A percentile compares a stretch with the other conserved stretches of the same genome.
Conservation (phyloP, 2,113 vertebrate genomes). For the Glaucomys volans region DNA sequence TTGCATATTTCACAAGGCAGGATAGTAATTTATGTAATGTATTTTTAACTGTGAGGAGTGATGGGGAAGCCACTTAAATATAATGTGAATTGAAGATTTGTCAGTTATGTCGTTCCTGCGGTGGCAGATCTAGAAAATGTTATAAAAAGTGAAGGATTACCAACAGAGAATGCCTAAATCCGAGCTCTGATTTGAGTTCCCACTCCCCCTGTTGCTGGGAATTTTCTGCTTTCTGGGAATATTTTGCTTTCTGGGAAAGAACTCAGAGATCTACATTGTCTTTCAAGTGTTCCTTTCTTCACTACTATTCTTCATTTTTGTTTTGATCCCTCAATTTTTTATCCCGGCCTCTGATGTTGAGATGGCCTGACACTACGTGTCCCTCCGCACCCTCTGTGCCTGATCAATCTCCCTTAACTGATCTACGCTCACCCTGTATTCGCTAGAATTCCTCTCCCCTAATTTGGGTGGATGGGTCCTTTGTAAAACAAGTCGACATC, state of each 20-base stretch:
- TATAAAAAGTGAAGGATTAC: slow-evolving; percentile 79
- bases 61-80: slow-evolving; percentile 82
- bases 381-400: background rate
- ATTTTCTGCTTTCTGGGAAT: background rate
- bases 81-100: slow-evolving; percentile 84
- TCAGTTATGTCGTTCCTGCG: slow-evolving; percentile 76
- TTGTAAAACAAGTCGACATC: slow-evolving; percentile 10
- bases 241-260: slow-evolving; percentile 50
- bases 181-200: slow-evolving; percentile 68
- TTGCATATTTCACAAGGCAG: slow-evolving; percentile 81
- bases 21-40: slow-evolving; percentile 83
- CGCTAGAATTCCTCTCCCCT: background rate
- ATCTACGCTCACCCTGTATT: background rate
- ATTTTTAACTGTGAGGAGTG: slow-evolving; percentile 84
- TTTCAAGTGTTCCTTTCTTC: slow-evolving; percentile 11
- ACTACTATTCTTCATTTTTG: slow-evolving; percentile 1
- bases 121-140: slow-evolving; percentile 79
- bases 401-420: background rate
- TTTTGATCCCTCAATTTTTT: slow-evolving; percentile 35
- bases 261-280: slow-evolving; percentile 50
- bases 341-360: background rate
- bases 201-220: slow-evolving; percentile 58
- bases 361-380: slow-evolving; percentile 36
- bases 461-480: rapidly evolving
- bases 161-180: slow-evolving; percentile 73